These are phyloP conservation scores for Otus scops DNA, from an alignment of 2,797 vertebrate species.

Conservation along the genomic window DNA sequence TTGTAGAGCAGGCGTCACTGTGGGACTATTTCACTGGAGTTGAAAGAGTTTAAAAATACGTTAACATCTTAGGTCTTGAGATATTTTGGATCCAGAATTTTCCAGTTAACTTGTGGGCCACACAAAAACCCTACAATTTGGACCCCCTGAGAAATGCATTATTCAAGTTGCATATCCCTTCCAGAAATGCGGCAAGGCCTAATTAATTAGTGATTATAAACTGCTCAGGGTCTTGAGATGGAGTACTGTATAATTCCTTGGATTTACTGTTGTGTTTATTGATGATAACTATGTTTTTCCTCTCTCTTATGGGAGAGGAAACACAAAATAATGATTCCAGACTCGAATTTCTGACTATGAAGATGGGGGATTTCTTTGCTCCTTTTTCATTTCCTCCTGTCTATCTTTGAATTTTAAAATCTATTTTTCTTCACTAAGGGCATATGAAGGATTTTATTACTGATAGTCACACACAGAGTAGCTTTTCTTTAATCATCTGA, in stretches of 20 bases:
- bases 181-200: neutral
- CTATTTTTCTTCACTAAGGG: neutral
- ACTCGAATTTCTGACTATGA: neutral
- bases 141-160: neutral
- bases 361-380: neutral
- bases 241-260: neutral
- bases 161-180: neutral
- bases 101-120: neutral
- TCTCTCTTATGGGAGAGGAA: neutral
- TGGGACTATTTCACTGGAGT: neutral
- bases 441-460: neutral
- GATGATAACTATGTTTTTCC: neutral
- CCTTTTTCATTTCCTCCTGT: neutral
- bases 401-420: neutral
- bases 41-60: neutral
- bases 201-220: slow-evolving; percentile 36
- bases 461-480: neutral
- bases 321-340: neutral
- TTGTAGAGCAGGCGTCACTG: neutral
- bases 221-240: neutral
- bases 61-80: neutral
- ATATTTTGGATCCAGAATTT: neutral
- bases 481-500: neutral
- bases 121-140: neutral
- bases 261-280: neutral